Base-by-base conservation (phyloP, 2,113 vertebrate genomes). In the Axis porcinus region DNA sequence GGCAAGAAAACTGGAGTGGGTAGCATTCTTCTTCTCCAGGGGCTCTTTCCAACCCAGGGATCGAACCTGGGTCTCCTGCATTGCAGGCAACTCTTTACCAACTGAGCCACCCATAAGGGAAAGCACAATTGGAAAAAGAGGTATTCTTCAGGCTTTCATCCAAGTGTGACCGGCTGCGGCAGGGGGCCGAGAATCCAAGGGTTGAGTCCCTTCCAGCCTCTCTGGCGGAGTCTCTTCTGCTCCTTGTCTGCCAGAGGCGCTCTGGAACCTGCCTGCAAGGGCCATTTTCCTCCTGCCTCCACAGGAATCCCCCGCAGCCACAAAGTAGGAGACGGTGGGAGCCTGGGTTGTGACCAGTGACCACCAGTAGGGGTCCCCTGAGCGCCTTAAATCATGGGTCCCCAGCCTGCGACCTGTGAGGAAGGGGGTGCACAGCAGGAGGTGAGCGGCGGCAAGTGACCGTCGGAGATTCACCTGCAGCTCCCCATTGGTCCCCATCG, bases 191-290 rank as follows among this genome's bases (percentile, higher is more conserved):
- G 28, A 36, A 54, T 28, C 47, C 8, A 14, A 62, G 23, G 13
- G 6, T 2, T 1, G 5, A n/a, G 21, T 7, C 45, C 9, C 55
- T 1, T 10, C 7, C 16, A 0, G 2, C 12, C 54, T 84, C 58
- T 90, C n/a, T 1, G 10, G 36, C 1, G 40, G 25, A 17, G 3
- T 54, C 10, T 21, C 28, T 58, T 9, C 45, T 6, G 3, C 5
- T 54, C 33, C 36, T 58, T 86, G 25, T 33, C 70, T 55, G 10
- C 33, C n/a, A 27, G 30, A 36, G 36, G 1, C 30, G 1, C 70
- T 33, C 27, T 33, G 55, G 85, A 67, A 28, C 36, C 40, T 40
- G n/a, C 54, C 19, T 40, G 27, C 25, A 76, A 55, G 43, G 86
- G 3, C 21, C n/a, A 4, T 25, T 55, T 88, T 57, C 87, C 16